Evolutionary conservation across 1,140 invertebrate species (phyloP), one percentile per base, ranked within the genome.

Genomic region (Potamilus streckersoni): DNA sequence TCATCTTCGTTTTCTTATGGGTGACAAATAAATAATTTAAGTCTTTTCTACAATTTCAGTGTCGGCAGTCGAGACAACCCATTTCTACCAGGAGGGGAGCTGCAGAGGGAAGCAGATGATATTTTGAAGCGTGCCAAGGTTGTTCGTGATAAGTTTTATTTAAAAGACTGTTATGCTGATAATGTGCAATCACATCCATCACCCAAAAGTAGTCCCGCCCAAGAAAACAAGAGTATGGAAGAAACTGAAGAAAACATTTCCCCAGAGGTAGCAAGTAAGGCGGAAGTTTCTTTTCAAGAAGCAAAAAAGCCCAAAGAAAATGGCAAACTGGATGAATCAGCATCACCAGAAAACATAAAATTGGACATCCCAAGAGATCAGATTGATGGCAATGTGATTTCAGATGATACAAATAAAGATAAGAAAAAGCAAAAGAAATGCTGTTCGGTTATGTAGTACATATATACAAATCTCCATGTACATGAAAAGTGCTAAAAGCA

Each of bases 31-130:
- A 6, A 49, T 49, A 49, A 0, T 11, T 4, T 49, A 61, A 13
- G 2, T 69, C 69, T 64, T 83, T 71, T 81, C 78, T 90, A 83
- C 89, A 80, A 92, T 94, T 81, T 58, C 92, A 98, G 96, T 90
- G 94, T 95, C 82, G 96, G 98, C 86, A 97, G 95, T 87, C 96
- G 96, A 93, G 97, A 99, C 90, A 99, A 98, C 91, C 97, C 97
- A 49, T 99, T 98, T 92, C 93, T 96, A 89, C 97, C 97, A 11
- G 97, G 97, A 84, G 96, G 97, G 66, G 96, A 98, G 90, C 91
- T 99, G 79, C 96, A 95, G 81, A 93, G 95, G 84, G 97, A 99
- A 90, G 96, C 97, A 20, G 97, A 98, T 88, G 95, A 97, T 90
- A 97, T 99, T 82, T 96, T 98, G 55, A 95, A 96, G 84, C 92